A percentile compares a stretch with the other conserved stretches of the same genome.
phyloP scores from a whole-genome alignment of 2,888 invertebrate genomes.

The Xylophagus ater region DNA sequence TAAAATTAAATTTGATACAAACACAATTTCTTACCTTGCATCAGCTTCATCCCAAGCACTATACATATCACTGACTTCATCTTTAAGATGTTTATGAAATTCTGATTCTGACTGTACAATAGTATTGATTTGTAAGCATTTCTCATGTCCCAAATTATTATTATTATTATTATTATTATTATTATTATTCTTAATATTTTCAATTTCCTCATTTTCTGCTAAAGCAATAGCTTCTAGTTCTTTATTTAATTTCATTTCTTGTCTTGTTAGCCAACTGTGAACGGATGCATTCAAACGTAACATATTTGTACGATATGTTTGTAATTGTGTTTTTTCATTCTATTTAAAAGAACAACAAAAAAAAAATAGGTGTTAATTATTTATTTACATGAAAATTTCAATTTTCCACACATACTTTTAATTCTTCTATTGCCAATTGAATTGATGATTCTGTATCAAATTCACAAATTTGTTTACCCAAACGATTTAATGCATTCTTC shows the following conservation, averaged over 20 bases:
- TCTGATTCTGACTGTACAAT: slow-evolving; percentile 35
- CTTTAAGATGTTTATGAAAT: slow-evolving; percentile 46
- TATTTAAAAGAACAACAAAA: slow-evolving; percentile 20
- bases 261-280: slow-evolving; percentile 40
- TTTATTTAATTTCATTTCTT: slow-evolving; percentile 34
- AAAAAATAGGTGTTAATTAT: slow-evolving; percentile 2
- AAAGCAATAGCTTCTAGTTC: slow-evolving; percentile 25
- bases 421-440: slow-evolving; percentile 36
- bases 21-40: slow-evolving; percentile 45
- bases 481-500: slow-evolving; percentile 33
- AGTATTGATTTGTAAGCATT: slow-evolving; percentile 22
- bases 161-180: slow-evolving; percentile 5
- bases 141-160: slow-evolving; percentile 18
- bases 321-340: slow-evolving; percentile 36
- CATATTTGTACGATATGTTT: slow-evolving; percentile 40
- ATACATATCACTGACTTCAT: slow-evolving; percentile 59
- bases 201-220: neutral
- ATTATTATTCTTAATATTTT: slow-evolving; percentile 14
- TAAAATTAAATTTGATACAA: neutral
- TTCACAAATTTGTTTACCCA: slow-evolving; percentile 29
- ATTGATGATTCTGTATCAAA: slow-evolving; percentile 39
- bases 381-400: neutral
- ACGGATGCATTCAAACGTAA: slow-evolving; percentile 40
- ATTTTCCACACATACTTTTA: slow-evolving; percentile 29
- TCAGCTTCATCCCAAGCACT: slow-evolving; percentile 57